Conservation (phyloP, 2,797 vertebrate genomes). For the Iguana delicatissima region DNA sequence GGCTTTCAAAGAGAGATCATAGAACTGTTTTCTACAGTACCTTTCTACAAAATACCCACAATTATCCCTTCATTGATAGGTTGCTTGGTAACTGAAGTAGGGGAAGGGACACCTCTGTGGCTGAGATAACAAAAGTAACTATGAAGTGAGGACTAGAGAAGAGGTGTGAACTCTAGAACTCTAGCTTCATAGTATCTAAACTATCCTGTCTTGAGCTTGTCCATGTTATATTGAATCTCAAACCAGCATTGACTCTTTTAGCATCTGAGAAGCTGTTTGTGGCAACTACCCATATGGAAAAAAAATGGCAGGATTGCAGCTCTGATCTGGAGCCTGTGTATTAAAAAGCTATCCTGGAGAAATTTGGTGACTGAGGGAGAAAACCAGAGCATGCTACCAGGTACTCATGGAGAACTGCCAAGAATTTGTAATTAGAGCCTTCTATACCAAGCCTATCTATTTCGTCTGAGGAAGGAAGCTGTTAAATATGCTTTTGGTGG, state of each 20-base stretch:
- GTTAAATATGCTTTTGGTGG: not conserved
- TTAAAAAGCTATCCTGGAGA: not conserved
- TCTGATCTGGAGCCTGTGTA: not conserved
- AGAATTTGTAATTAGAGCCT: constrained; percentile 1
- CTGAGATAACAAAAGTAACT: not conserved
- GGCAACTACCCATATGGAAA: not conserved
- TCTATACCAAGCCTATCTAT: not conserved
- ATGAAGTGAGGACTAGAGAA: not conserved
- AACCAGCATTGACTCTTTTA: not conserved
- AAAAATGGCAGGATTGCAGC: not conserved
- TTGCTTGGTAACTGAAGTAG: not conserved
- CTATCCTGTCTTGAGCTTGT: not conserved
- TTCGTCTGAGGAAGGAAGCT: not conserved
- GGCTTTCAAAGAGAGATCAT: not conserved
- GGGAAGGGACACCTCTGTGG: not conserved
- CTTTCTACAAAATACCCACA: not conserved
- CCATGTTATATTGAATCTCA: not conserved
- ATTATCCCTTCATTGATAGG: not conserved
- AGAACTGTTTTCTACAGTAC: not conserved
- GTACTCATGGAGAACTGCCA: not conserved
- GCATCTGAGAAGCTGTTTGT: not conserved
- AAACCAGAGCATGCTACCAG: constrained; percentile 10
- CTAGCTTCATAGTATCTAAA: not conserved
- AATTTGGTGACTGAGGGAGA: constrained; percentile 3
- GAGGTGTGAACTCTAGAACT: not conserved